Base-by-base conservation (phyloP, 2,888 invertebrate genomes). In the Amiota mariae region DNA sequence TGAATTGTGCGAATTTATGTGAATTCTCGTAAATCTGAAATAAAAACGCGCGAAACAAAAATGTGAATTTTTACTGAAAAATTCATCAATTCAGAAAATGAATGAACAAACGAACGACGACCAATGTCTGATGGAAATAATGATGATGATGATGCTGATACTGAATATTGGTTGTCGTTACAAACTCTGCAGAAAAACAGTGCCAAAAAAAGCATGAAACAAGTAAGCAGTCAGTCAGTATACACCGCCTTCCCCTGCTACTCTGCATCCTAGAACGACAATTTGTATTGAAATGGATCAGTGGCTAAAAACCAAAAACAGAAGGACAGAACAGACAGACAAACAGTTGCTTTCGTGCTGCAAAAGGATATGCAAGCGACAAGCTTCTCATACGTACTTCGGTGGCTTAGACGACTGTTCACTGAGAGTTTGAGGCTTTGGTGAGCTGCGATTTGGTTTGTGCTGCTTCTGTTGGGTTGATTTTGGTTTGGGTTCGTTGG, bases 401-500 rank as follows among this genome's bases (percentile, higher is more conserved):
- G 59, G 10, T 59, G 59, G 11, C 18, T 18, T 20, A 18, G 57
- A 9, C 18, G n/a, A 57, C 15, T 15, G 20, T 11, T 9, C n/a
- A 6, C 1, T 11, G 36, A 20, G 11, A 11, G 59, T 18, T 59
- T 59, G 59, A 20, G 9, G 15, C 18, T 47, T 48, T 66, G 47
- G 47, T 66, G 47, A 15, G 57, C 20, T 57, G 57, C 11, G 59
- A 10, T 59, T 59, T 59, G 20, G 15, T 18, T 59, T 18, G 59
- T 15, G 24, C 20, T 59, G 20, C 18, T 59, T 36, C 36, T 36
- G 36, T 36, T 36, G 36, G 36, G 8, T 6, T 4, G 36, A 36
- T 36, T 82, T 84, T 84, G 85, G 82, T 83, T 81, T 81, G n/a
- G 80, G 84, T 78, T 83, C 36, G 36, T 36, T 36, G 36, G 59